These are phyloP conservation scores for Neoascia interrupta DNA, from an alignment of 2,888 invertebrate species.

Conservation along the genomic window DNA sequence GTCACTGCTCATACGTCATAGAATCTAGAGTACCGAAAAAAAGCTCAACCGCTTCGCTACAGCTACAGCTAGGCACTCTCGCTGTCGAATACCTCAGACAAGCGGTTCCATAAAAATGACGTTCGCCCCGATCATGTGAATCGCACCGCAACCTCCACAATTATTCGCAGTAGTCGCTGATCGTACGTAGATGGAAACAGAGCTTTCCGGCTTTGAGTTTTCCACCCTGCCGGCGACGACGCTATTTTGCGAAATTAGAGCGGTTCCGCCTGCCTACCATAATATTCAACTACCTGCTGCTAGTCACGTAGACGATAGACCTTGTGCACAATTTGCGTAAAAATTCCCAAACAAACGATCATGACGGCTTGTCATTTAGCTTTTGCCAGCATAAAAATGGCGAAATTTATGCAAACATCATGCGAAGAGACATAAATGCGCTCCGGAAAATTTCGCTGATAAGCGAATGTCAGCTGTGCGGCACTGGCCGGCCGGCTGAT, in stretches of 20 bases:
- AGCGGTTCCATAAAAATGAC: conserved; percentile 27
- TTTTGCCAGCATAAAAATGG: conserved; percentile 10
- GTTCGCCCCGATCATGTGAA: conserved; percentile 36
- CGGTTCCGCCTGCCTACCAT: conserved; percentile 1
- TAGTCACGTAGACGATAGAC: conserved; percentile 61
- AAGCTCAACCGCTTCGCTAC: conserved; percentile 12
- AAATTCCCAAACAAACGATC: neutral
- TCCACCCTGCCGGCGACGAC: neutral
- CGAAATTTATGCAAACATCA: conserved; percentile 10
- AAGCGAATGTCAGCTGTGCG: conserved; percentile 10
- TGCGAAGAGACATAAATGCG: neutral
- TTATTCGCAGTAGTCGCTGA: too few species aligned
- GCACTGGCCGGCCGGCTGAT: conserved; percentile 22
- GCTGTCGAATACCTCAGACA: neutral
- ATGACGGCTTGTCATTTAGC: conserved; percentile 16
- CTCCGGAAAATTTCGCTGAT: conserved; percentile 14
- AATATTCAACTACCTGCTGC: conserved; percentile 39
- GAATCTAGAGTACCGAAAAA: neutral
- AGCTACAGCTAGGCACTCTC: neutral
- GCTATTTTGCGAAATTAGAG: conserved; percentile 16
- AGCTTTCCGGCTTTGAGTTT: conserved; percentile 24
- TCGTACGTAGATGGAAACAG: conserved; percentile 16
- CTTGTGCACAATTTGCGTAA: conserved; percentile 14
- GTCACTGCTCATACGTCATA: neutral
- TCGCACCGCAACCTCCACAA: too few species aligned